These are phyloP conservation scores for Tridacna gigas DNA, from an alignment of 2,888 invertebrate species.

Conservation along the genomic window DNA sequence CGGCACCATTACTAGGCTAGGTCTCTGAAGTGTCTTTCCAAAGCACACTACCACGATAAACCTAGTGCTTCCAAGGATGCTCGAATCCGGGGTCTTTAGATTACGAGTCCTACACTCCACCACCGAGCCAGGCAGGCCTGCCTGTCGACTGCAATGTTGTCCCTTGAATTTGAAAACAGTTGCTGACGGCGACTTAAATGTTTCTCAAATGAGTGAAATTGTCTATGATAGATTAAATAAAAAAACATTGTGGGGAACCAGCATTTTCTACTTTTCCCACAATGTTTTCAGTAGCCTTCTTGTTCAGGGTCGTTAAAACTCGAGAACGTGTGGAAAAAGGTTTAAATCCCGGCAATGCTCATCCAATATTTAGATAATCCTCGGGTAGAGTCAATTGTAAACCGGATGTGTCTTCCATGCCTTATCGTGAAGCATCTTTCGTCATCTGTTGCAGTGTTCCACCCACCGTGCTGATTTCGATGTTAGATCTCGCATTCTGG, in stretches of 20 bases:
- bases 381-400: not conserved
- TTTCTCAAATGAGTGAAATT: not conserved
- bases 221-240: not conserved
- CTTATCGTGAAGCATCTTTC: not conserved
- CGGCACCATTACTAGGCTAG: no score
- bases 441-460: not conserved
- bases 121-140: no score
- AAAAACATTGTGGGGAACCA: not conserved
- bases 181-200: not conserved
- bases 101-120: no score
- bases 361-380: not conserved
- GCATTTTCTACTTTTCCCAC: not conserved
- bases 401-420: not conserved
- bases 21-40: no score
- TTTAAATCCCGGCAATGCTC: not conserved
- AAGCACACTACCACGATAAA: no score
- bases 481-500: conserved; percentile 21
- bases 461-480: not conserved
- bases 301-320: not conserved
- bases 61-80: no score
- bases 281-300: not conserved
- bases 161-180: not conserved
- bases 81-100: no score
- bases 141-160: no score
- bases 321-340: not conserved